Evolutionary conservation across 2,797 vertebrate species (phyloP), one percentile per base, ranked within the genome.

Genomic region (Takifugu ocellatus): DNA sequence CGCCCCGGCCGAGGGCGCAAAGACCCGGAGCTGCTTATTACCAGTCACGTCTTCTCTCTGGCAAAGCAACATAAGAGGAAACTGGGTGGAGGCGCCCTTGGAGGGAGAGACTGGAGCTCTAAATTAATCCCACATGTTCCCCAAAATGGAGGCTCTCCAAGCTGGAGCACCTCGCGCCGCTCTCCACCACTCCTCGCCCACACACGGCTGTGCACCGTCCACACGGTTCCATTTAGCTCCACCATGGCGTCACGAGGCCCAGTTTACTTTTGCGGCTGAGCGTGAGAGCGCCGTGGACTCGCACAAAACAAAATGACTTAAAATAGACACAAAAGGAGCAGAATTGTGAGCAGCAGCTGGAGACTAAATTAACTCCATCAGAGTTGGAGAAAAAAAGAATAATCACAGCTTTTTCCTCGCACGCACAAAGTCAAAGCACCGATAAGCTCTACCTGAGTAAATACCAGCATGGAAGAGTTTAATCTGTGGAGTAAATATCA

Each of bases 71-170:
- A 67, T 3, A 61, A 78, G 74, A 72, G 66, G 71, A 80, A 81
- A 77, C 66, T 70, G 87, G 87, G 88, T 77, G 89, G 90, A 86
- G 85, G 68, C 81, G 63, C 75, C 75, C 66, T 68, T 59, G 70
- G 84, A 82, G 80, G 82, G 85, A 85, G 83, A 72, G 77, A 75
- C 78, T 75, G 78, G 76, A 84, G 74, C 78, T 81, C 86, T 76
- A 90, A 91, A 91, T 89, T 55, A 87, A 78, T 86, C 77, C 87
- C 90, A 91, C 85, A 90, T 91, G 90, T 89, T 90, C 82, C 68
- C 59, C 29, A n/a, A 33, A 55, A 72, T 82, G 70, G 68, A 79
- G 80, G 49, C 69, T 82, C 87, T 82, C 68, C 82, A 84, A 78
- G 72, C 72, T 1, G 7, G 29, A 66, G 68, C 64, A 78, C 77